Evolutionary conservation across 2,797 vertebrate genomes (phyloP).

Genomic region (Hypotaenidia okinawae): DNA sequence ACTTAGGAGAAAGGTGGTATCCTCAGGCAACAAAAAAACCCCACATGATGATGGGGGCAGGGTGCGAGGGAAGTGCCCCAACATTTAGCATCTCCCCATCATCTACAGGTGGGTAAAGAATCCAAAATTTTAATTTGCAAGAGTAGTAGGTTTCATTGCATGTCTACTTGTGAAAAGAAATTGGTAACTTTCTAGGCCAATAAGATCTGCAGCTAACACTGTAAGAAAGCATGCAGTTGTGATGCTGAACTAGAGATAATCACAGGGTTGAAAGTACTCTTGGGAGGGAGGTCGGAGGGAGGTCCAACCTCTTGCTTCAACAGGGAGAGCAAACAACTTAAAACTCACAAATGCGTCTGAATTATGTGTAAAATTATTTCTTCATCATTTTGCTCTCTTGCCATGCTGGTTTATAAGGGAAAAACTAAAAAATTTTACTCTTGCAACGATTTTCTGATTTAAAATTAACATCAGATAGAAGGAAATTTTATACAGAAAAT

Average conservation of each 20-base stretch:
- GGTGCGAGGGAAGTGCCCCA: no score
- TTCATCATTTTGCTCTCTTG: neutral
- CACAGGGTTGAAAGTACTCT: neutral
- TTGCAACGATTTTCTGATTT: neutral
- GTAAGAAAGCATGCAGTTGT: neutral
- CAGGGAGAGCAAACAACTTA: neutral
- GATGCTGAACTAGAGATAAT: accelerated
- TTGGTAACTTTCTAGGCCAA: neutral
- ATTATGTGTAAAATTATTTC: neutral
- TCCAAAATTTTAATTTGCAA: neutral
- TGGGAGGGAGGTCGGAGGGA: neutral
- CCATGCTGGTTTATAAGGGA: neutral
- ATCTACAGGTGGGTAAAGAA: neutral
- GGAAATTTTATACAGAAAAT: neutral
- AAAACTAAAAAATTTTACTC: neutral
- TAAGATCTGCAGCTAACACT: neutral
- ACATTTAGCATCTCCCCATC: neutral
- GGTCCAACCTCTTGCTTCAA: neutral
- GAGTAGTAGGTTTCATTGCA: neutral
- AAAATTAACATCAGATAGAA: neutral
- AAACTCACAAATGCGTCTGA: neutral
- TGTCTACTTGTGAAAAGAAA: neutral
- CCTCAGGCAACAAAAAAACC: no score
- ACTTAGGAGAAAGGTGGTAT: neutral
- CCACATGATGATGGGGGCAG: neutral